phyloP scores from a whole-genome alignment of 2,888 invertebrate genomes.

The Epirrhoe alternata region DNA sequence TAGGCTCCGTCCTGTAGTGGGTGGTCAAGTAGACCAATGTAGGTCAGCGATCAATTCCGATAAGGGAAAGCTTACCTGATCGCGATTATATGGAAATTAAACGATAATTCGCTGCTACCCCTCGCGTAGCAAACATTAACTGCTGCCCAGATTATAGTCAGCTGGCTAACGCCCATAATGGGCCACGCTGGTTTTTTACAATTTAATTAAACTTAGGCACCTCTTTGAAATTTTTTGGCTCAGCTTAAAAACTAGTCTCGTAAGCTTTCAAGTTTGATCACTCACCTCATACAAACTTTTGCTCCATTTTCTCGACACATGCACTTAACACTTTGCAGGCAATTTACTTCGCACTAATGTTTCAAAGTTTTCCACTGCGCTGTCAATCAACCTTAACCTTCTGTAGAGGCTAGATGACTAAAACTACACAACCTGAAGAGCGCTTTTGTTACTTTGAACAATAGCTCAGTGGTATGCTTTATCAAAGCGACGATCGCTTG shows the following conservation, averaged over 20 bases:
- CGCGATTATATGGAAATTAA: slow-evolving; percentile 78
- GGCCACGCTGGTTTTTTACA: not conserved
- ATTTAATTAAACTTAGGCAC: no score
- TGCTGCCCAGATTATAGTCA: slow-evolving; percentile 13
- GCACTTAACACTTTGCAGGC: slow-evolving; percentile 50
- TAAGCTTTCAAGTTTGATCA: not conserved
- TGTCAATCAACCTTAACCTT: slow-evolving; percentile 56
- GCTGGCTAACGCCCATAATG: slow-evolving; percentile 7
- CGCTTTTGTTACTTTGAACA: slow-evolving; percentile 29
- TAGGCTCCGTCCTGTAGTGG: slow-evolving; percentile 32
- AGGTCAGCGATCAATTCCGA: slow-evolving; percentile 80
- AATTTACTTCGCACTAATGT: slow-evolving; percentile 39
- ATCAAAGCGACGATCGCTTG: slow-evolving; percentile 48
- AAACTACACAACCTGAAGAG: slow-evolving; percentile 38
- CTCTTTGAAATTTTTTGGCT: no score
- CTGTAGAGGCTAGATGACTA: slow-evolving; percentile 40
- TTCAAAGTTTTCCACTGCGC: slow-evolving; percentile 47
- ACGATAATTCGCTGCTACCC: slow-evolving; percentile 52
- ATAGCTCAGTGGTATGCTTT: slow-evolving; percentile 31
- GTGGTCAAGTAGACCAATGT: slow-evolving; percentile 58
- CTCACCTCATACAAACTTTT: slow-evolving; percentile 53
- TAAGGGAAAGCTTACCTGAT: slow-evolving; percentile 65
- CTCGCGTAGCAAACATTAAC: slow-evolving; percentile 24
- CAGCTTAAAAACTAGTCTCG: not conserved
- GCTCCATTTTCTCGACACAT: slow-evolving; percentile 42